These are phyloP conservation scores for Campylomormyrus numenius DNA, from an alignment of 2,113 vertebrate species.

Conservation along the genomic window DNA sequence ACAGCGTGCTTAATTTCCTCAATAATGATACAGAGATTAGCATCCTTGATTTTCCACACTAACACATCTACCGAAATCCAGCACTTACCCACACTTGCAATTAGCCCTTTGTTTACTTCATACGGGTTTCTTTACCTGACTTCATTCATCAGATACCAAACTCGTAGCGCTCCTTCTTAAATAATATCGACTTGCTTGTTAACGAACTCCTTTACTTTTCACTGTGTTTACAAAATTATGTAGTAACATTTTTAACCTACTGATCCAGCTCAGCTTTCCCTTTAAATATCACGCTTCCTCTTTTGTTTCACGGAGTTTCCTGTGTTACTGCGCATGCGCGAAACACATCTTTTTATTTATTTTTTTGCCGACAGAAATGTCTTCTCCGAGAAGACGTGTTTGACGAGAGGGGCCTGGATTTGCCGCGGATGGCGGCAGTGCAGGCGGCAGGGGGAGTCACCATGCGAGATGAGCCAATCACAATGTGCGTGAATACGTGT, in stretches of 20 bases:
- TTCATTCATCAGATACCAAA: background rate
- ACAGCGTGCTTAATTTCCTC: background rate
- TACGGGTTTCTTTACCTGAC: background rate
- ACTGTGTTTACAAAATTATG: background rate
- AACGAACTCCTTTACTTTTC: background rate
- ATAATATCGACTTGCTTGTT: background rate
- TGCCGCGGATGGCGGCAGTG: background rate
- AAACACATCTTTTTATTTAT: background rate
- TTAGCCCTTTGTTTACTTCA: background rate
- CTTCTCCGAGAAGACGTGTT: background rate
- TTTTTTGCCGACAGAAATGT: background rate
- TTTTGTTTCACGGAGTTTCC: background rate
- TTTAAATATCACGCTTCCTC: slow-evolving; percentile 12
- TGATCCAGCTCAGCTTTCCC: background rate
- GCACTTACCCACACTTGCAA: background rate
- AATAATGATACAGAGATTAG: background rate
- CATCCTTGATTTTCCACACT: background rate
- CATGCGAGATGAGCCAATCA: background rate
- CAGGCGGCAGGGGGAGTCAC: background rate
- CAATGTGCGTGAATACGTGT: background rate
- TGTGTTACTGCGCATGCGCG: background rate
- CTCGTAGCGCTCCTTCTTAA: background rate
- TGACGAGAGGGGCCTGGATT: background rate
- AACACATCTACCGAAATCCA: background rate
- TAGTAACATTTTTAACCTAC: background rate